Evolutionary conservation across 2,113 vertebrate genomes (phyloP), one percentile per base, ranked within the genome.

Genomic region (Regulus satrapa): DNA sequence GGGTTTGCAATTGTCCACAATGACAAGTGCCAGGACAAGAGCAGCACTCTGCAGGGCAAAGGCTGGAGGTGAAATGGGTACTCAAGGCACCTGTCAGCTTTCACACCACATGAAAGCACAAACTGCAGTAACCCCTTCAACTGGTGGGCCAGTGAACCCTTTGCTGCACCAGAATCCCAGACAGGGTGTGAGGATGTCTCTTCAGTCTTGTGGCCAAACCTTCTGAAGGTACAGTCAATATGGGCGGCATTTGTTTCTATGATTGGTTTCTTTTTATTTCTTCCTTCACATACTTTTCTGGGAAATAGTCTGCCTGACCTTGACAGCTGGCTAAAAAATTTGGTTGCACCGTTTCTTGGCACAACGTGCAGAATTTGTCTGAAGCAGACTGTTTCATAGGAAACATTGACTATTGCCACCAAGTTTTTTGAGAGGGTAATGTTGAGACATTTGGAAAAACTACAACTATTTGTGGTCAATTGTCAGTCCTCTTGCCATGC

Each of bases 301-400:
- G 66, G 71, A 92, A 97, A 76, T 75, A 73, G 63, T 36, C 34
- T 85, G 89, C 66, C 78, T 85, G 81, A 96, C 71, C 95, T 94
- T 95, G 74, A 73, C 81, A 92, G 67, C 71, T 94, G 74, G 63
- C 45, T 94, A 55, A 94, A 94, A 93, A 93, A 58, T 87, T 89
- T 85, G 66, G 46, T 84, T 78, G 64, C 67, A 43, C 9, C 5
- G 18, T 87, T 91, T 92, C 80, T 91, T 93, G 75, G 92, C 66
- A 82, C 41, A 92, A 63, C 1, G 0, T 59, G 38, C 38, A 89
- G 67, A 68, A 78, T 94, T 92, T 87, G 41, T 95, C 64, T 87
- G 43, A 78, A 91, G 23, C 61, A 61, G 55, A 23, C 31, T 72
- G 45, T 75, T 92, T 84, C 1, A 1, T 68, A 78, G 73, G 89